Evolutionary conservation across 35 echinoderm and acorn worm species (phyloP), one percentile per base, ranked within the genome.

Genomic region (Patiria miniata): DNA sequence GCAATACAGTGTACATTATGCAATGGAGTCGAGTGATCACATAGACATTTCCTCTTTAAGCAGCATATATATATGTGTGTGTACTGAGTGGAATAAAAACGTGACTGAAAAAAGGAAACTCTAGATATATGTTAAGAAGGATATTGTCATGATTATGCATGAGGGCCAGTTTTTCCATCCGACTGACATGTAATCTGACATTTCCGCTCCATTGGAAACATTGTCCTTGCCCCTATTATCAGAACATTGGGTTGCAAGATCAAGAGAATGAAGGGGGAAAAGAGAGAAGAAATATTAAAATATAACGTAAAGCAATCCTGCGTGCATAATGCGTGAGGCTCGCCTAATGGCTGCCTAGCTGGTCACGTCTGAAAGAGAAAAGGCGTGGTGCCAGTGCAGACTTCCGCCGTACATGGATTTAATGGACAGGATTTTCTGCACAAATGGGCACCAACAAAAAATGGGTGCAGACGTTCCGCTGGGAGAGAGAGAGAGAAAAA

Each of bases 361-460:
- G 65, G 65, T 34, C 65, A 73, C 15, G 65, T 73, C 65, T 73
- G 26, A 14, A 23, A 23, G 26, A 26, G 14, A 73, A 68, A 73
- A 68, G 34, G 65, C 65, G 26, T 73, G 65, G 65, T 73, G 65
- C 26, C 21, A 28, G 65, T 23, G 2, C 34, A 73, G 21, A 73
- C 65, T 73, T 73, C 65, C 65, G 65, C 26, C 65, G 65, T 32
- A 73, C 65, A 73, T 73, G 65, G 65, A 30, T 73, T 73, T 73
- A 73, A 73, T 73, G 65, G 65, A 73, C 65, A 26, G 34, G 65
- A 73, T 73, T 73, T 73, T 73, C 65, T 73, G 65, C 65, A 30
- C 34, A 73, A 34, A 73, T 73, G 65, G 65, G 65, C 65, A 30
- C 65, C 65, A 34, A 73, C 65, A 73, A 73, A 73, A 73, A 73